A percentile compares a stretch with the other conserved stretches of the same genome.
Evolutionary conservation across 1,140 invertebrate genomes (phyloP).

Genomic region (Dendroctonus valens): DNA sequence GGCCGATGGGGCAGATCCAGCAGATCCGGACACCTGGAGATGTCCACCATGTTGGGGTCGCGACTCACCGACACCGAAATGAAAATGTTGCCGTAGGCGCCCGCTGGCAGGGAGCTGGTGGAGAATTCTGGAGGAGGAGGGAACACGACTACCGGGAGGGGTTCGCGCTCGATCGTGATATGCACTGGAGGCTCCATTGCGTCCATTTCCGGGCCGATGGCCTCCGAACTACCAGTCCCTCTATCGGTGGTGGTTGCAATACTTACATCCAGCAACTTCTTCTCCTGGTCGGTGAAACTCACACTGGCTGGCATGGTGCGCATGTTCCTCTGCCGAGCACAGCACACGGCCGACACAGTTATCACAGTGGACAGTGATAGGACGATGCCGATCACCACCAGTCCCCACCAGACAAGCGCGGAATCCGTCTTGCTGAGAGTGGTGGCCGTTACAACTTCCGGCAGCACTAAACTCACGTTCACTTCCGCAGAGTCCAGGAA

Average conservation of each 20-base stretch:
- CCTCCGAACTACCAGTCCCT: slow-evolving; percentile 60
- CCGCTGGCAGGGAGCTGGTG: slow-evolving; percentile 58
- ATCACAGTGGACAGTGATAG: slow-evolving; percentile 54
- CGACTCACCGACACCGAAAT: slow-evolving; percentile 72
- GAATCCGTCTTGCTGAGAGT: slow-evolving; percentile 63
- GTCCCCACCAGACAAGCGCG: slow-evolving; percentile 58
- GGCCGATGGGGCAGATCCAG: slow-evolving; percentile 68
- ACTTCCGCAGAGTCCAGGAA: slow-evolving; percentile 66
- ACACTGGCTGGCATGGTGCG: slow-evolving; percentile 70
- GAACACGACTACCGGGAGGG: slow-evolving; percentile 53
- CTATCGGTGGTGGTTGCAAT: slow-evolving; percentile 76
- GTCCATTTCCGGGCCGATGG: slow-evolving; percentile 51
- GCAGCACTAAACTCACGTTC: slow-evolving; percentile 70
- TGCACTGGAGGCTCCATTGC: slow-evolving; percentile 61
- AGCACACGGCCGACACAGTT: slow-evolving; percentile 55
- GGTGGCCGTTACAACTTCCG: slow-evolving; percentile 65
- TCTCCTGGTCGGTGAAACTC: slow-evolving; percentile 82
- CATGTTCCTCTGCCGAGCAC: slow-evolving; percentile 58
- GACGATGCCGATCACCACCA: slow-evolving; percentile 56
- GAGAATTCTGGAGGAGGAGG: slow-evolving; percentile 67
- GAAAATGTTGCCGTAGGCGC: slow-evolving; percentile 70
- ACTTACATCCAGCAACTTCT: slow-evolving; percentile 74
- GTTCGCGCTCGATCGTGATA: slow-evolving; percentile 74
- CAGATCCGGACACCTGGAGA: slow-evolving; percentile 71
- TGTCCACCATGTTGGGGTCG: slow-evolving; percentile 59